Conservation (phyloP, 2,113 vertebrate genomes). For the Psittacula cyanocephala region DNA sequence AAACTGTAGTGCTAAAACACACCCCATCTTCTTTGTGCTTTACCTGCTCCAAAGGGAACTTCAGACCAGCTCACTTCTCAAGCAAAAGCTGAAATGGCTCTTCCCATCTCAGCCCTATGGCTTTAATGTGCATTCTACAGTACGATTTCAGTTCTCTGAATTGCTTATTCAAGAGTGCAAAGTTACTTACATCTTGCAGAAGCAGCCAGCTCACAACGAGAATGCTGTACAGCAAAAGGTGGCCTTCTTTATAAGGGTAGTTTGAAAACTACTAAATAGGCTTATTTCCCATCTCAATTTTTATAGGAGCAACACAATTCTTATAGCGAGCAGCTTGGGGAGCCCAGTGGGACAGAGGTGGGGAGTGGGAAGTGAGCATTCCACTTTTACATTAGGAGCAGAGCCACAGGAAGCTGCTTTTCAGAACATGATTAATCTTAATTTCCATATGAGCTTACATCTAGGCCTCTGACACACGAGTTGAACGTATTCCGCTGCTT, state of each 20-base stretch:
- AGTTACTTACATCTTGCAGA: not conserved
- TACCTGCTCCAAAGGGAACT: not conserved
- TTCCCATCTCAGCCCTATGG: not conserved
- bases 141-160: not conserved
- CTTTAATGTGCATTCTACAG: not conserved
- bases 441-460: not conserved
- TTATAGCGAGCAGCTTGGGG: not conserved
- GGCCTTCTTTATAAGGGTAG: not conserved
- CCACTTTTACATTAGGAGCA: constrained; percentile 22
- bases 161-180: not conserved
- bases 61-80: not conserved
- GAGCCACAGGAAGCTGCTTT: not conserved
- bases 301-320: not conserved
- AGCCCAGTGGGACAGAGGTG: not conserved
- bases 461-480: not conserved
- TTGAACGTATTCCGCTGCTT: not conserved
- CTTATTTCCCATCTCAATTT: not conserved
- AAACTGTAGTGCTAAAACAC: not conserved
- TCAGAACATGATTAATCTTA: not conserved
- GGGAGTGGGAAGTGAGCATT: constrained; percentile 21
- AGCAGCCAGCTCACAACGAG: not conserved
- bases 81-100: not conserved
- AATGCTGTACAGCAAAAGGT: not conserved
- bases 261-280: not conserved
- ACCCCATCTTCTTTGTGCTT: not conserved